A percentile compares a stretch with the other conserved stretches of the same genome.
Conservation (phyloP, 1,140 invertebrate species). For the Sitophilus oryzae region DNA sequence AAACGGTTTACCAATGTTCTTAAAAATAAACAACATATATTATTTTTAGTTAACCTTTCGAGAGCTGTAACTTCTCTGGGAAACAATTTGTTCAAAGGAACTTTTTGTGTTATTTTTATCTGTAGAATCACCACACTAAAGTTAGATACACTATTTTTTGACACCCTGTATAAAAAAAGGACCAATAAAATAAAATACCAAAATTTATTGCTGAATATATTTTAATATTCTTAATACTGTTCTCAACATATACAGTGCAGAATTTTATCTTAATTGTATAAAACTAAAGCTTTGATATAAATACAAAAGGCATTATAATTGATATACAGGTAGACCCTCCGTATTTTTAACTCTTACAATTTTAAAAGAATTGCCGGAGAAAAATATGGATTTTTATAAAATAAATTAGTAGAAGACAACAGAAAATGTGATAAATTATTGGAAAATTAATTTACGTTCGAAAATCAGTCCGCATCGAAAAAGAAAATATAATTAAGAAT, state of each 20-base stretch:
- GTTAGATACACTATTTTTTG: too few relatives aligned
- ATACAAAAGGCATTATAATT: constrained; percentile 34
- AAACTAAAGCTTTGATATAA: constrained; percentile 38
- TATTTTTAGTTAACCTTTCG: too few relatives aligned
- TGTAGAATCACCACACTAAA: too few relatives aligned
- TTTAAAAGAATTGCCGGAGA: not conserved
- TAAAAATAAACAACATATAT: too few relatives aligned
- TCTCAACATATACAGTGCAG: constrained; percentile 39
- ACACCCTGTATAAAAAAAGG: too few relatives aligned
- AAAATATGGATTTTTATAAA: not conserved
- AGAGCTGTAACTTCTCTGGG: too few relatives aligned
- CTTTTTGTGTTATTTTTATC: too few relatives aligned
- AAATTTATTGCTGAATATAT: constrained; percentile 24
- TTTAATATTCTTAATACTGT: constrained; percentile 38
- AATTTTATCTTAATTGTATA: constrained; percentile 33
- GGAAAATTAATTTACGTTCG: not conserved
- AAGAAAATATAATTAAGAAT: not conserved
- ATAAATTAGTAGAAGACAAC: not conserved
- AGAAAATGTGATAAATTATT: not conserved
- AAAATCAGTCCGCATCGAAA: too few relatives aligned
- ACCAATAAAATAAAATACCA: too few relatives aligned
- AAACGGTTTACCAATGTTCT: too few relatives aligned
- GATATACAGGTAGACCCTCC: constrained; percentile 18
- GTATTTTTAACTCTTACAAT: not conserved
- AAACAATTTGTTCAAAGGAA: too few relatives aligned